A percentile compares a stretch with the other conserved stretches of the same genome.
Evolutionary conservation across 2,113 vertebrate species (phyloP).

Genomic region (Charadrius vociferus): DNA sequence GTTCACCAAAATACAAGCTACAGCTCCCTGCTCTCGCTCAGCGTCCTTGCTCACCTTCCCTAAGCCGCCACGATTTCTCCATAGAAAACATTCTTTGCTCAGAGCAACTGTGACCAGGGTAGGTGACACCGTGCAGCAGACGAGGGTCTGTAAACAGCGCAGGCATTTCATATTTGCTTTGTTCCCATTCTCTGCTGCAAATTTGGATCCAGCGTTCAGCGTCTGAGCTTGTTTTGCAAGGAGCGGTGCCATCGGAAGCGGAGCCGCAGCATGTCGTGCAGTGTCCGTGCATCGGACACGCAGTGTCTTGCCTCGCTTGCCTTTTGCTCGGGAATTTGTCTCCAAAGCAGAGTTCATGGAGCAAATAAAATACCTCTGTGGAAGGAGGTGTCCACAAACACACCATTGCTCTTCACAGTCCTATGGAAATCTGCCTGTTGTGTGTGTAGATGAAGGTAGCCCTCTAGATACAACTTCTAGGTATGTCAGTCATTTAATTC

Average conservation of each 20-base stretch:
- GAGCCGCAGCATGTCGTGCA: too few species aligned
- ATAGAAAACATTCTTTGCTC: not conserved
- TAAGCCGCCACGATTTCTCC: not conserved
- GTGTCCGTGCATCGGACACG: too few species aligned
- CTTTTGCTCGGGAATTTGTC: not conserved
- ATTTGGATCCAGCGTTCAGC: not conserved
- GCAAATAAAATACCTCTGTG: not conserved
- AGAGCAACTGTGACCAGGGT: not conserved
- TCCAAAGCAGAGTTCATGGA: constrained; percentile 29
- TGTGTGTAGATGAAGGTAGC: constrained; percentile 39
- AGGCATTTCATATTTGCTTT: not conserved
- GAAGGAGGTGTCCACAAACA: constrained; percentile 2
- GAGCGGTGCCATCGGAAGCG: not conserved
- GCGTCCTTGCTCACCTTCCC: constrained; percentile 34
- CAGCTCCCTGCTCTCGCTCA: not conserved
- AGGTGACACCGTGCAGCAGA: not conserved
- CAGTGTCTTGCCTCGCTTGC: not conserved
- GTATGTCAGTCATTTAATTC: not conserved
- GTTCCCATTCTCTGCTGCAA: constrained; percentile 1
- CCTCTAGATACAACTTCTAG: not conserved
- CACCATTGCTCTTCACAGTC: constrained; percentile 9
- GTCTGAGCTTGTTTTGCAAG: not conserved
- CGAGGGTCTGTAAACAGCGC: not conserved
- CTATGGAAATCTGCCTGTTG: constrained; percentile 32
- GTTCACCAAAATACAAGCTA: constrained; percentile 63